Conservation (phyloP, 2,113 vertebrate species). For the Xiphias gladius region DNA sequence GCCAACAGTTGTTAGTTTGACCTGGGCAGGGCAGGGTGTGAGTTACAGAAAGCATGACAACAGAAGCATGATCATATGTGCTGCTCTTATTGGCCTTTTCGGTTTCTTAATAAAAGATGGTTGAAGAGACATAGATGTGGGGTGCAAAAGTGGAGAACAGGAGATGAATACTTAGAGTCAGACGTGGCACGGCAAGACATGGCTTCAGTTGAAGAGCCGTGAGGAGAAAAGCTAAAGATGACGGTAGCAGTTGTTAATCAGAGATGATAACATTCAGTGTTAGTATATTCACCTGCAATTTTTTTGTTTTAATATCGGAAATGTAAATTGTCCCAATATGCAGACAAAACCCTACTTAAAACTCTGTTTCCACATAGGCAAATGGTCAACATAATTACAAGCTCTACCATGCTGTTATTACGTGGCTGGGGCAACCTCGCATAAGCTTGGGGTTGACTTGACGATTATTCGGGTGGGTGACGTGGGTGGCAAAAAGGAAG, state of each 20-base stretch:
- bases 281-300: background rate
- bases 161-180: background rate
- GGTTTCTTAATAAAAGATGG: constrained; percentile 16
- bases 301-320: background rate
- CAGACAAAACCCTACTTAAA: constrained; percentile 50
- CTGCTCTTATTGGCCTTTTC: constrained; percentile 2
- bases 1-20: constrained; percentile 37
- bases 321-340: constrained; percentile 28
- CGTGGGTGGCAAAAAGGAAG: constrained; percentile 60
- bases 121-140: background rate
- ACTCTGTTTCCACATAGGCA: constrained; percentile 34
- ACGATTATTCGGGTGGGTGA: constrained; percentile 55
- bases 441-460: constrained; percentile 63
- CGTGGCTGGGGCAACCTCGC: constrained; percentile 55
- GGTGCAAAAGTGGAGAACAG: background rate
- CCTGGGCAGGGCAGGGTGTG: constrained; percentile 31
- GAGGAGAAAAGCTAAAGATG: background rate
- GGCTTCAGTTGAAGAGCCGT: background rate
- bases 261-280: background rate
- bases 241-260: background rate
- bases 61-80: background rate
- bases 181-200: background rate
- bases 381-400: constrained; percentile 69
- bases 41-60: background rate
- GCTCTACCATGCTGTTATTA: constrained; percentile 39